Percentiles rank a stretch among this genome's conserved stretches.
Conservation (phyloP, 1,140 invertebrate species). For the Sycophaga agraensis region DNA sequence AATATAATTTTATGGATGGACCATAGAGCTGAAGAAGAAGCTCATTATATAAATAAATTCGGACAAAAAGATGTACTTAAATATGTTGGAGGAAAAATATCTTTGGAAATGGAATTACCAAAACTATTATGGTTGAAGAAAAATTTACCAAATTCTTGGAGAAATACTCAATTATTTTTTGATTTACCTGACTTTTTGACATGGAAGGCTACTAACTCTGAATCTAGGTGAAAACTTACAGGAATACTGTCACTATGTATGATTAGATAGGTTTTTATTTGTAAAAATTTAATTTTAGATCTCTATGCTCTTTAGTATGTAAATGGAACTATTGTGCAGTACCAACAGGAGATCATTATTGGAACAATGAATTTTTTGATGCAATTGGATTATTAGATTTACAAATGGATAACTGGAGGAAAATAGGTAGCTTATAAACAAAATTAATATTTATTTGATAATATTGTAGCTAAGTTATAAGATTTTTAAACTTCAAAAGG, state of each 20-base stretch:
- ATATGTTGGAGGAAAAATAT: conserved; percentile 89
- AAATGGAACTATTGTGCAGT: conserved; percentile 89
- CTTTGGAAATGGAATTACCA: conserved; percentile 92
- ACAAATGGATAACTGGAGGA: conserved; percentile 66
- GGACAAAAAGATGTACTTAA: conserved; percentile 76
- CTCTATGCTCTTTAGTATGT: conserved; percentile 88
- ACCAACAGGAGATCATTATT: conserved; percentile 61
- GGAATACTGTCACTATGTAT: too few relatives aligned
- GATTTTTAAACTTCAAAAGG: conserved; percentile 55
- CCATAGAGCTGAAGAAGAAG: conserved; percentile 83
- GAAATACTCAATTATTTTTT: conserved; percentile 74
- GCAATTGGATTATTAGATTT: conserved; percentile 78
- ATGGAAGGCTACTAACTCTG: conserved; percentile 82
- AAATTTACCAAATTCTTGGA: conserved; percentile 71
- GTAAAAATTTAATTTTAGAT: conserved; percentile 60
- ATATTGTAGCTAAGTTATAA: too few relatives aligned
- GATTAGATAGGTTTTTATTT: neutral
- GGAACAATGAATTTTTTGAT: conserved; percentile 76
- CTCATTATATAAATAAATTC: conserved; percentile 77
- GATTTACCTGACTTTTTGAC: conserved; percentile 94
- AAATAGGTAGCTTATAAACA: conserved; percentile 68
- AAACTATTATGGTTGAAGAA: conserved; percentile 95
- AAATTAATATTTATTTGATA: neutral
- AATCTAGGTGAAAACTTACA: conserved; percentile 61
- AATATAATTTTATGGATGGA: conserved; percentile 98